These are phyloP conservation scores for Tamias sibiricus DNA, from an alignment of 2,113 vertebrate species.

Conservation along the genomic window DNA sequence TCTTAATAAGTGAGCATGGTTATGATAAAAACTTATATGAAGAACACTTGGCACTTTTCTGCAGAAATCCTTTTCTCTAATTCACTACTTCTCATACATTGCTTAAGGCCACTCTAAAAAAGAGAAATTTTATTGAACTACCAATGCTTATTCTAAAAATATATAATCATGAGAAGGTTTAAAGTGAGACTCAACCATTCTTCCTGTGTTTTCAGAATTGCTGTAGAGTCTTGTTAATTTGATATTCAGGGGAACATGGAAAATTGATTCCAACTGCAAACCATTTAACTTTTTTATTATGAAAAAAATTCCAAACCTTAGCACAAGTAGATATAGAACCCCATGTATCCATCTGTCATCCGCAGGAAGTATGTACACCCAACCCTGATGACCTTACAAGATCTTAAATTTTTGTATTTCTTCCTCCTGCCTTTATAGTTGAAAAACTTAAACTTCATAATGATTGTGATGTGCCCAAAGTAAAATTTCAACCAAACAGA, in stretches of 20 bases:
- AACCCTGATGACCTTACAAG: not conserved
- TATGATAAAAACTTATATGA: slow-evolving; percentile 69
- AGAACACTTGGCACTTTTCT: slow-evolving; percentile 56
- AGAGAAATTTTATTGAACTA: slow-evolving; percentile 69
- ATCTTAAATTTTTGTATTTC: not conserved
- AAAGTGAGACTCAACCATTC: slow-evolving; percentile 64
- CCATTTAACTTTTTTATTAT: slow-evolving; percentile 45
- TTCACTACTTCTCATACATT: slow-evolving; percentile 51
- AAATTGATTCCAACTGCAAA: slow-evolving; percentile 58
- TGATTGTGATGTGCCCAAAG: not conserved
- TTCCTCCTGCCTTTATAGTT: not conserved
- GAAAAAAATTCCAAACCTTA: slow-evolving; percentile 18
- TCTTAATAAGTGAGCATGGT: slow-evolving; percentile 70
- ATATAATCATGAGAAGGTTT: slow-evolving; percentile 57
- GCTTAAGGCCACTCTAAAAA: slow-evolving; percentile 74
- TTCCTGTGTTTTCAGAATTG: slow-evolving; percentile 60
- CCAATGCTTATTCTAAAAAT: slow-evolving; percentile 73
- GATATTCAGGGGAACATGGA: slow-evolving; percentile 58
- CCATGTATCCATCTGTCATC: not conserved
- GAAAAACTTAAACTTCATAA: not conserved
- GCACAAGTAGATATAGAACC: not conserved
- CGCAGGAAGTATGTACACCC: not conserved
- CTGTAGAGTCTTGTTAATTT: slow-evolving; percentile 53
- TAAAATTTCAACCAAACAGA: not conserved
- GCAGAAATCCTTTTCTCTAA: slow-evolving; percentile 61